Base-by-base conservation (phyloP, 2,797 vertebrate species). In the Brachyalestes nurse region DNA sequence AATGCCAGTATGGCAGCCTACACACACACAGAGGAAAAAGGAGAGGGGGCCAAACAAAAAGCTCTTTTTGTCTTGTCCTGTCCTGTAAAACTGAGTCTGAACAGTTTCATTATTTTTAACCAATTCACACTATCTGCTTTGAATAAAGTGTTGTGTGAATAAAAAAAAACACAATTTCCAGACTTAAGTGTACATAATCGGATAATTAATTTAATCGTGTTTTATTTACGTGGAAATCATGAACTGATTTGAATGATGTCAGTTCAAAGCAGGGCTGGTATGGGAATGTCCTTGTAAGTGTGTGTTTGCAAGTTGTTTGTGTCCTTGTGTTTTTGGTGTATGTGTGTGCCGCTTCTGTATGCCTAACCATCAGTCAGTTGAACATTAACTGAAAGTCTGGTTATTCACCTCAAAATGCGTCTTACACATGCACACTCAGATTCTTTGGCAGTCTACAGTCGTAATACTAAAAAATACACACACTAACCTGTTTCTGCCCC, bases 1-100 rank as follows among this genome's bases (percentile, higher is more conserved):
- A 92, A 91, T 91, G 87, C 90, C 72, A 79, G 92, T 84, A 77
- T 4, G 2, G 75, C 89, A 77, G 86, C 89, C 23, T 80, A 88
- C 84, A 78, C 23, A 8, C 49, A 47, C 21, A 58, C n/a, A 60
- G 81, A 88, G 84, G n/a, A n/a, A n/a, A n/a, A n/a, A n/a, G n/a
- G n/a, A n/a, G n/a, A n/a, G n/a, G n/a, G n/a, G n/a, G n/a, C n/a
- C n/a, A n/a, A 70, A 61, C 23, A 21, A 60, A 64, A 14, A 16
- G 45, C 45, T 70, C 45, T 66, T 66, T 64, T 65, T 51, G 42
- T 49, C 23, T 53, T 53, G 69, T 55, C 70, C 16, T 34, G 70
- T 53, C n/a, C n/a, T n/a, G n/a, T n/a, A 13, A 42, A 42, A 49
- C 12, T 25, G 21, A 72, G 57, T n/a, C n/a, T n/a, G 6, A 60